Percentiles rank a stretch among this genome's conserved stretches.
phyloP scores from a whole-genome alignment of 2,113 vertebrate species.

The Eclectus roratus region DNA sequence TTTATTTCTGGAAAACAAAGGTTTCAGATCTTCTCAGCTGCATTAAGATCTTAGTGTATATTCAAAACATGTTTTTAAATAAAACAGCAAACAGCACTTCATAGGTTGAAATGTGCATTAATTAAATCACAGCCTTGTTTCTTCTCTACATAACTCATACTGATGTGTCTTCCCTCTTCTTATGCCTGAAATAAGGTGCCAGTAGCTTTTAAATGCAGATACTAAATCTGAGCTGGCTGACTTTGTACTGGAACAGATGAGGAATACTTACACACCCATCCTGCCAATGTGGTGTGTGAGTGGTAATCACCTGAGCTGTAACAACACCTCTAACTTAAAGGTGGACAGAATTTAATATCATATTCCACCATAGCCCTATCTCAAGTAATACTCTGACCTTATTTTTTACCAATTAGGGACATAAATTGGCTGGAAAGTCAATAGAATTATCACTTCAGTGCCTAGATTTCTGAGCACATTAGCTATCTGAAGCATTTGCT shows the following conservation, averaged over 20 bases:
- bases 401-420: neutral
- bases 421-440: neutral
- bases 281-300: neutral
- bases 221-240: neutral
- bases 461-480: neutral
- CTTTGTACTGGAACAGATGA: neutral
- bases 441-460: neutral
- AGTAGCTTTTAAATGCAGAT: neutral
- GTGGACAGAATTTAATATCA: neutral
- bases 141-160: neutral
- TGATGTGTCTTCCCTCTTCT: neutral
- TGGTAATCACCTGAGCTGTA: neutral
- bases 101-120: neutral
- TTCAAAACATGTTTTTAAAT: neutral
- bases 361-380: neutral
- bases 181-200: neutral
- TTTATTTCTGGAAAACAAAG: neutral
- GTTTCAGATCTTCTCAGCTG: neutral
- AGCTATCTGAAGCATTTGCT: rapidly evolving
- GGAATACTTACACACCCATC: rapidly evolving
- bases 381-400: neutral
- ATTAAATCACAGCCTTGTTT: neutral
- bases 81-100: neutral
- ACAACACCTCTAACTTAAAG: neutral
- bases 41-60: neutral